phyloP scores from a whole-genome alignment of 2,113 vertebrate genomes.

The Nipponia nippon region DNA sequence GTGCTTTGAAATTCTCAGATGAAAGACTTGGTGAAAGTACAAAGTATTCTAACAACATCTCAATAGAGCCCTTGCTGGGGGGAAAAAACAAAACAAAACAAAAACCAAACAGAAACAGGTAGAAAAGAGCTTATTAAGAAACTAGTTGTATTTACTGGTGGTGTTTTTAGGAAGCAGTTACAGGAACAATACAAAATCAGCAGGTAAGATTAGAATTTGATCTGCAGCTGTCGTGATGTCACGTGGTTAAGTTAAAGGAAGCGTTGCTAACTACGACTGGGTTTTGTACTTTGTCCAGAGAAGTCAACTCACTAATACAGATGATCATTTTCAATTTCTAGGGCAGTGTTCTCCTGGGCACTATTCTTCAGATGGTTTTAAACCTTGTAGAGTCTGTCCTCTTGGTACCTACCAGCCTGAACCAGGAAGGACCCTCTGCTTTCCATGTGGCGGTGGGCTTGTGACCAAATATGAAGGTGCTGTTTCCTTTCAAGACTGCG shows the following conservation, averaged over 20 bases:
- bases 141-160: not conserved
- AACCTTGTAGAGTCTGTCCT: constrained; percentile 84
- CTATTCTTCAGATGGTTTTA: constrained; percentile 88
- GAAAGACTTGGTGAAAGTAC: not conserved
- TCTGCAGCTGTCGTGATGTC: not conserved
- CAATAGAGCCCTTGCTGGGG: not conserved
- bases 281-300: not conserved
- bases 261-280: not conserved
- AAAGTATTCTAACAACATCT: not conserved
- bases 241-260: not conserved
- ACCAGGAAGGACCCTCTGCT: constrained; percentile 88
- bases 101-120: not conserved
- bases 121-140: not conserved
- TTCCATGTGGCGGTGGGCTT: constrained; percentile 90
- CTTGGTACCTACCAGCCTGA: constrained; percentile 89
- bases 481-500: constrained; percentile 91
- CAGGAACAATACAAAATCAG: not conserved
- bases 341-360: constrained; percentile 91
- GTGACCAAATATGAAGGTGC: constrained; percentile 87
- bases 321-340: constrained; percentile 56
- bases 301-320: not conserved
- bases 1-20: not conserved
- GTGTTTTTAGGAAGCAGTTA: not conserved
- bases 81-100: not conserved
- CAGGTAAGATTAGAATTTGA: not conserved